Evolutionary conservation across 2,797 vertebrate species (phyloP), one percentile per base, ranked within the genome.

Genomic region (Buceros bicornis): DNA sequence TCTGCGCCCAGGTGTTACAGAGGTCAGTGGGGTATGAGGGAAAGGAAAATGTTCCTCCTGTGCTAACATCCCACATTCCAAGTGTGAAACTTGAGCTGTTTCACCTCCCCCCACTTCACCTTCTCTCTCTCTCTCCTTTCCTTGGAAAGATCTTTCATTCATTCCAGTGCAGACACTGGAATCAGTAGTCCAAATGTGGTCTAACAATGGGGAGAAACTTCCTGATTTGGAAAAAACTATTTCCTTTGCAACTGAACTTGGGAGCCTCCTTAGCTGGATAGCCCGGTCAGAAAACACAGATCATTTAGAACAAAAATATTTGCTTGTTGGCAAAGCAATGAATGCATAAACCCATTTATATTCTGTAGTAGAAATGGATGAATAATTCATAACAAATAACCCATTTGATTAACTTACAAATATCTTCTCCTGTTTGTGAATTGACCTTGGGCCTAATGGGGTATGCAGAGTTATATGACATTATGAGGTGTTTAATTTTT

Each of bases 311-410:
- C 8, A 78, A 93, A 91, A 95, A 48, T 72, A 72, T 62, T 81
- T 91, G 58, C n/a, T 88, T 87, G 40, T 83, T 62, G 72, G 33
- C 24, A 82, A 83, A 91, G 37, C 65, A 74, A 83, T 6, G 7
- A 78, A 78, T 82, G 70, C 3, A 13, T 40, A 81, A 76, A 2
- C 11, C 1, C 18, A 16, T 85, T 76, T 73, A 58, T 50, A 73
- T 84, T 95, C 53, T 67, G 70, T 62, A 90, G 85, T 45, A 91
- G 69, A 91, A 94, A 88, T 35, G 31, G 21, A 95, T 95, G 73
- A 97, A 94, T 95, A 93, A 97, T 91, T 96, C 40, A 90, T 93
- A 62, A 78, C 33, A 88, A 95, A 90, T 76, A 93, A 71, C 24
- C 25, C 69, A 69, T 62, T 86, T 83, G 70, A 94, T 94, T 95